These are phyloP conservation scores for Cecidostiba fungosa DNA, from an alignment of 2,888 invertebrate genomes.

Conservation along the genomic window DNA sequence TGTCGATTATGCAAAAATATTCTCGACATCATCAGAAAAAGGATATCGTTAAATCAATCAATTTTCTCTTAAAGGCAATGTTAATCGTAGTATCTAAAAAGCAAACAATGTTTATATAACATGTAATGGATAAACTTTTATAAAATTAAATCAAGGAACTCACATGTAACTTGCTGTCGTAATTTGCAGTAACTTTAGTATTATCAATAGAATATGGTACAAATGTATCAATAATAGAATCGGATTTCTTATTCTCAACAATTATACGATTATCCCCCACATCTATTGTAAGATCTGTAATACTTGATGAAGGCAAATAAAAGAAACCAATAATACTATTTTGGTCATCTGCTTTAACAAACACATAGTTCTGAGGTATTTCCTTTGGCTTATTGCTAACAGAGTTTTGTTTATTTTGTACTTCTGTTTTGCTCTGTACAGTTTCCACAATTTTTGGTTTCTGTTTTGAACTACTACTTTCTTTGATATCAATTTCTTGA, in stretches of 20 bases:
- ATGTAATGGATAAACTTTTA: constrained; percentile 20
- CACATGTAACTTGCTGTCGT: constrained; percentile 82
- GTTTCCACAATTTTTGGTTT: constrained; percentile 50
- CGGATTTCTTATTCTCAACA: constrained; percentile 84
- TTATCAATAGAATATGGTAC: constrained; percentile 86
- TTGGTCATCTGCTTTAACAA: constrained; percentile 80
- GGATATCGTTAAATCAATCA: background rate
- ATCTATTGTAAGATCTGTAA: constrained; percentile 85
- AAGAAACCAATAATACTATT: constrained; percentile 84
- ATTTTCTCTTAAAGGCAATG: constrained; percentile 68
- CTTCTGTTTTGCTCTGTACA: background rate
- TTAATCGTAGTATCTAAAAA: constrained; percentile 74
- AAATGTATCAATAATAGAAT: constrained; percentile 86
- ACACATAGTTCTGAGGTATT: constrained; percentile 67
- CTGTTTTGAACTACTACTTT: constrained; percentile 29
- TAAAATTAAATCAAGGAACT: constrained; percentile 63
- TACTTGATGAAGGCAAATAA: constrained; percentile 80
- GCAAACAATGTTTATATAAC: constrained; percentile 50
- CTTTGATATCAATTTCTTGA: constrained; percentile 82
- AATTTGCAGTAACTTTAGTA: constrained; percentile 81
- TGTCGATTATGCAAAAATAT: background rate
- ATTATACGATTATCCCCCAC: constrained; percentile 89
- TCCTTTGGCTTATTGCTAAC: background rate
- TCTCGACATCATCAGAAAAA: background rate
- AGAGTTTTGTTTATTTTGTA: background rate